phyloP scores from a whole-genome alignment of 2,113 vertebrate species.

The Collichthys lucidus region DNA sequence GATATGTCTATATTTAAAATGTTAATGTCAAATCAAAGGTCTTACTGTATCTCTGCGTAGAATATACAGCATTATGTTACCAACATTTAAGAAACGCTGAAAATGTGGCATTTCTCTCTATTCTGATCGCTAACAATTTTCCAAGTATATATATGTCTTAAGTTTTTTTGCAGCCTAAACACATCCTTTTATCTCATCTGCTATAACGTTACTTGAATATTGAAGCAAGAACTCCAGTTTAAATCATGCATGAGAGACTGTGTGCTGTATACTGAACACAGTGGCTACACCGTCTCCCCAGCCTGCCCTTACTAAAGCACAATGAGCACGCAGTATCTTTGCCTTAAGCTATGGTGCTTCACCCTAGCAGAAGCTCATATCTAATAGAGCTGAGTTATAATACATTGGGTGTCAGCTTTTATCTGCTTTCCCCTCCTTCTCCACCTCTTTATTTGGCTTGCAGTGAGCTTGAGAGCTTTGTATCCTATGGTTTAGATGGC shows the following conservation, averaged over 20 bases:
- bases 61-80: background rate
- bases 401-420: conserved; percentile 79
- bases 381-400: conserved; percentile 77
- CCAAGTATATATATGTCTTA: background rate
- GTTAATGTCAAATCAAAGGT: background rate
- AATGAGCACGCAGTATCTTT: conserved; percentile 69
- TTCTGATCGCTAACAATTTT: conserved; percentile 37
- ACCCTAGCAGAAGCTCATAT: conserved; percentile 71
- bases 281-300: conserved; percentile 36
- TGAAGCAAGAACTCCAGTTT: conserved; percentile 56
- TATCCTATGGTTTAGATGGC: conserved; percentile 66
- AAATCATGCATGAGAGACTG: conserved; percentile 71
- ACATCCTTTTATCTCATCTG: conserved; percentile 50
- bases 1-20: background rate
- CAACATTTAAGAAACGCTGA: background rate
- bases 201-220: conserved; percentile 52
- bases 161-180: conserved; percentile 49
- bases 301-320: conserved; percentile 53
- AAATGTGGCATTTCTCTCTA: background rate
- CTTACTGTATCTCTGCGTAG: background rate
- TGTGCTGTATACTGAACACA: conserved; percentile 53
- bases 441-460: conserved; percentile 76
- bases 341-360: conserved; percentile 71
- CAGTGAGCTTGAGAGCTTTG: conserved; percentile 58
- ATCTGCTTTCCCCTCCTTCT: conserved; percentile 68